Conservation (phyloP, 2,888 invertebrate species). For the Patella depressa region DNA sequence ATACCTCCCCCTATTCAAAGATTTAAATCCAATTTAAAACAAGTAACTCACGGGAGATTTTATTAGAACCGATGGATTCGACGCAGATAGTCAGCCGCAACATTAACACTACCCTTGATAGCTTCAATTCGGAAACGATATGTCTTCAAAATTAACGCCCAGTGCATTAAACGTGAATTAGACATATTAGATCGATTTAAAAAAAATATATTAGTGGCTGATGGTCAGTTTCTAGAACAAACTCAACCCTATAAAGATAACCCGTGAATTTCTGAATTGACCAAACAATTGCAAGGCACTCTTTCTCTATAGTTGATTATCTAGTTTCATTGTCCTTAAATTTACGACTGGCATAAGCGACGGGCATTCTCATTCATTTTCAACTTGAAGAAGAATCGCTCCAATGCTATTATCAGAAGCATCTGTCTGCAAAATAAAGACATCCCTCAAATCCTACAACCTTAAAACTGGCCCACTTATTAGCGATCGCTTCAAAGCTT, state of each 20-base stretch:
- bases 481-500: too few species aligned
- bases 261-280: neutral
- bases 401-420: too few species aligned
- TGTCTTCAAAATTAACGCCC: constrained; percentile 2
- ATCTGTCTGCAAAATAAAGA: too few species aligned
- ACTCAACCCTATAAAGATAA: neutral
- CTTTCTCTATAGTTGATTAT: constrained; percentile 4
- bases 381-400: too few species aligned
- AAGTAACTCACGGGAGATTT: too few species aligned
- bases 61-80: neutral
- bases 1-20: too few species aligned
- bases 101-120: neutral
- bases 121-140: constrained; percentile 8
- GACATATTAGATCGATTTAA: neutral
- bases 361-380: too few species aligned
- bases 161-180: neutral
- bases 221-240: neutral
- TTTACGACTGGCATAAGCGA: constrained; percentile 11
- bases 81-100: neutral
- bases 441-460: too few species aligned
- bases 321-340: neutral
- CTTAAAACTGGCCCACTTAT: too few species aligned
- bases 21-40: too few species aligned
- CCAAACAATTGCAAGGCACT: neutral
- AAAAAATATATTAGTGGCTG: too few species aligned